phyloP scores from a whole-genome alignment of 2,888 invertebrate genomes.

The Piscicola geometra region DNA sequence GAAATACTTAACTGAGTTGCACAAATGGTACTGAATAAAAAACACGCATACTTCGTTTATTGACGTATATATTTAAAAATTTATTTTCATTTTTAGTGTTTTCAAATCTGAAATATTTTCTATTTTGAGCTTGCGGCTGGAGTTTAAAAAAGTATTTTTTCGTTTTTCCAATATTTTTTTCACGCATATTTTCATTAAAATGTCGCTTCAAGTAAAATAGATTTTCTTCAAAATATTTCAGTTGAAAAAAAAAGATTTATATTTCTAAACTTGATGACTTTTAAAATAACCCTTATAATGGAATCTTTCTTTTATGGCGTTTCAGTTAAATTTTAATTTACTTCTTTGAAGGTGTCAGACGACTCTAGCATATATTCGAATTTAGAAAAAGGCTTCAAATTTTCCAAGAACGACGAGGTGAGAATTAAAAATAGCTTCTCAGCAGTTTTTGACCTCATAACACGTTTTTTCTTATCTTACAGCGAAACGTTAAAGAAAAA shows the following conservation, averaged over 20 bases:
- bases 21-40: neutral
- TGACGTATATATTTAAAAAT: neutral
- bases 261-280: too few species aligned
- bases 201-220: too few species aligned
- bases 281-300: too few species aligned
- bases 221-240: too few species aligned
- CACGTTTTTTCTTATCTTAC: neutral
- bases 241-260: too few species aligned
- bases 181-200: neutral
- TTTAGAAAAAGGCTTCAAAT: slow-evolving; percentile 15
- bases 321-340: too few species aligned
- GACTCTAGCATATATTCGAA: slow-evolving; percentile 5
- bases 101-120: neutral
- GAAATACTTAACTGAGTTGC: too few species aligned
- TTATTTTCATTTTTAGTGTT: neutral
- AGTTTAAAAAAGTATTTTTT: neutral
- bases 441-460: neutral
- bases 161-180: neutral
- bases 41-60: neutral
- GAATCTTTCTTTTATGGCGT: too few species aligned
- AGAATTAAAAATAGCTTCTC: too few species aligned
- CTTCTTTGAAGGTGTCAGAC: neutral
- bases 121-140: neutral
- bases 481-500: neutral
- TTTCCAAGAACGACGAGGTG: neutral